Conservation (phyloP, 2,888 invertebrate species). For the Gnatocerus cornutus region DNA sequence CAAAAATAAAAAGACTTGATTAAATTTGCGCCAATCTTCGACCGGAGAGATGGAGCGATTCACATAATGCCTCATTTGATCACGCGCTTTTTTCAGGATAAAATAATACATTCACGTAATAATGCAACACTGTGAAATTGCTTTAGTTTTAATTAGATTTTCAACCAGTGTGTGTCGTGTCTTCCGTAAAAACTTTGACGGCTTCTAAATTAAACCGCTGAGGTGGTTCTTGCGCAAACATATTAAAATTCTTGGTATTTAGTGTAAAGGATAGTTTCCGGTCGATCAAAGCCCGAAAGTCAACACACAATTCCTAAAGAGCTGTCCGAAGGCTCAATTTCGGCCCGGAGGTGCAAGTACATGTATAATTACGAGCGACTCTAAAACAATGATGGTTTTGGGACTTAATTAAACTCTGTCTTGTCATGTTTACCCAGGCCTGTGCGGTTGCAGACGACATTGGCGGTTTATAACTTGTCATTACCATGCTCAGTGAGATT, state of each 20-base stretch:
- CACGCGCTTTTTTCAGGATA: too few relatives aligned
- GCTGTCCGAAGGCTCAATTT: constrained; percentile 40
- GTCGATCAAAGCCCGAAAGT: constrained; percentile 39
- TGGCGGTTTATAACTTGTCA: constrained; percentile 70
- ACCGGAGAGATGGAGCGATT: not conserved
- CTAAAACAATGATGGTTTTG: constrained; percentile 69
- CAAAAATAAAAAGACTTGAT: constrained; percentile 39
- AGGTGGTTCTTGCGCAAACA: constrained; percentile 8
- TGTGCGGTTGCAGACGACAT: constrained; percentile 66
- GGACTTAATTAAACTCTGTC: constrained; percentile 71
- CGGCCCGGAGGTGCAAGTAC: constrained; percentile 59
- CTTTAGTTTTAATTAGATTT: too few relatives aligned
- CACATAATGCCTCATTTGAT: not conserved
- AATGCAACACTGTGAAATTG: too few relatives aligned
- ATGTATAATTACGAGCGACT: constrained; percentile 65
- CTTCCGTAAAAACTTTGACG: too few relatives aligned
- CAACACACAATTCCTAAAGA: constrained; percentile 33
- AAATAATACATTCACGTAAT: too few relatives aligned
- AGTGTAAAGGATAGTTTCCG: constrained; percentile 34
- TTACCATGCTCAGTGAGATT: constrained; percentile 69
- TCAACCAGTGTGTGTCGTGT: too few relatives aligned
- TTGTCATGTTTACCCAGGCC: constrained; percentile 70
- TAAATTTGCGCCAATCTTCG: constrained; percentile 25
- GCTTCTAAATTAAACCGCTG: too few relatives aligned
- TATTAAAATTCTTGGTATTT: constrained; percentile 1